Evolutionary conservation across 2,888 invertebrate species (phyloP).

Genomic region (Tyria jacobaeae): DNA sequence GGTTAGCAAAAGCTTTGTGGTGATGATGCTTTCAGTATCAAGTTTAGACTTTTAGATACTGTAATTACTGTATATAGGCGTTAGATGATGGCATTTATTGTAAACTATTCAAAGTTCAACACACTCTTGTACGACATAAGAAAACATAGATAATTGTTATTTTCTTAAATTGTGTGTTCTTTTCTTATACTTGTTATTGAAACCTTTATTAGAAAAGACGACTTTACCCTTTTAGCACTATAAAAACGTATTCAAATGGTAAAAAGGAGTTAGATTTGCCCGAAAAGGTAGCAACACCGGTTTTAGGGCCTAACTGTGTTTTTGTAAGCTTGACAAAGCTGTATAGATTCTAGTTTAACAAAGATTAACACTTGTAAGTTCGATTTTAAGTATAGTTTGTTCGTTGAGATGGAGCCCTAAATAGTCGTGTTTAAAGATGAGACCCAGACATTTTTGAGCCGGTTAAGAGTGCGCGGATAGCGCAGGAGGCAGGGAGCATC

Average conservation of each 20-base stretch:
- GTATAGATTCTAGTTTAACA: neutral
- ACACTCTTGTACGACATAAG: no score
- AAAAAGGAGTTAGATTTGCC: no score
- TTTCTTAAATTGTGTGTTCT: no score
- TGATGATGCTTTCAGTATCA: no score
- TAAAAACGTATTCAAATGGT: neutral
- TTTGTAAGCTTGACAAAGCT: neutral
- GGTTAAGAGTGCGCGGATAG: conserved; percentile 14
- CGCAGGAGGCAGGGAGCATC: conserved; percentile 61
- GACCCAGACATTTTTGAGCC: conserved; percentile 51
- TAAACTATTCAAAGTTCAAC: no score
- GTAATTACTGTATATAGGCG: no score
- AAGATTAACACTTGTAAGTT: no score
- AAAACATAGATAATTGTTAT: no score
- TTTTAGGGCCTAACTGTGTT: neutral
- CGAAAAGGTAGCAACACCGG: neutral
- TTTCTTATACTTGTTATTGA: neutral
- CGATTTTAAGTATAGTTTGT: no score
- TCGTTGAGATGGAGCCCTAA: neutral
- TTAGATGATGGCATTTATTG: no score
- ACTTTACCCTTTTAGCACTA: neutral
- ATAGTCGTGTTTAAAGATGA: neutral
- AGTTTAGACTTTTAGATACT: no score
- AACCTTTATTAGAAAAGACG: neutral
- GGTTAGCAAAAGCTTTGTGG: no score